Evolutionary conservation across 2,797 vertebrate species (phyloP).

Genomic region (Spea hammondii): DNA sequence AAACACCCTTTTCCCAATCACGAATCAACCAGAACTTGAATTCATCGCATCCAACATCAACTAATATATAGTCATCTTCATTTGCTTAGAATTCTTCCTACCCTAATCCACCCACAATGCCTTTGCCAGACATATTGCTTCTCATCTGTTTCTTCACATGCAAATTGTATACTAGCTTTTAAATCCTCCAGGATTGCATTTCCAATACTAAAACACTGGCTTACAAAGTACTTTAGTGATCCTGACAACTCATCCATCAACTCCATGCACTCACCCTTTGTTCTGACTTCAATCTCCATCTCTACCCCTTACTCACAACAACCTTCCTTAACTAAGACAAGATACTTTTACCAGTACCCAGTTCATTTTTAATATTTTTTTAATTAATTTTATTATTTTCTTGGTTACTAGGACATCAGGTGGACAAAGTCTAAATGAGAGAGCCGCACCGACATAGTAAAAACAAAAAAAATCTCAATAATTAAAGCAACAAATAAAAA

Average conservation of each 20-base stretch:
- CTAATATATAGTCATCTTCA: background rate
- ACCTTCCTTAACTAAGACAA: slow-evolving; percentile 22
- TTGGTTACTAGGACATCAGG: no score
- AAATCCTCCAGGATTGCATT: slow-evolving; percentile 16
- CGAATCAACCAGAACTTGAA: background rate
- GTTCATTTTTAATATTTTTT: no score
- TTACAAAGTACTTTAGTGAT: slow-evolving; percentile 17
- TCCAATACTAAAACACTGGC: slow-evolving; percentile 24
- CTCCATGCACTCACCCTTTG: slow-evolving; percentile 17
- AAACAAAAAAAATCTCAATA: no score
- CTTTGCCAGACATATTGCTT: background rate
- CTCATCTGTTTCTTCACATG: slow-evolving; percentile 22
- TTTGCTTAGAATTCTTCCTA: background rate
- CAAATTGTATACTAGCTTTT: background rate
- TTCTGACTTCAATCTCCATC: slow-evolving; percentile 28
- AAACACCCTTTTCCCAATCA: background rate
- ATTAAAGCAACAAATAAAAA: no score
- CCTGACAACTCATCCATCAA: slow-evolving; percentile 29
- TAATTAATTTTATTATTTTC: no score
- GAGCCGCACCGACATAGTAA: no score
- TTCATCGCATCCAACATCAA: slow-evolving; percentile 12
- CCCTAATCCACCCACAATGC: background rate
- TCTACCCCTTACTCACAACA: slow-evolving; percentile 31
- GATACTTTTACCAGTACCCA: slow-evolving; percentile 7
- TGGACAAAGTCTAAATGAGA: no score